Conservation (phyloP, 2,113 vertebrate genomes). For the Podarcis raffonei region DNA sequence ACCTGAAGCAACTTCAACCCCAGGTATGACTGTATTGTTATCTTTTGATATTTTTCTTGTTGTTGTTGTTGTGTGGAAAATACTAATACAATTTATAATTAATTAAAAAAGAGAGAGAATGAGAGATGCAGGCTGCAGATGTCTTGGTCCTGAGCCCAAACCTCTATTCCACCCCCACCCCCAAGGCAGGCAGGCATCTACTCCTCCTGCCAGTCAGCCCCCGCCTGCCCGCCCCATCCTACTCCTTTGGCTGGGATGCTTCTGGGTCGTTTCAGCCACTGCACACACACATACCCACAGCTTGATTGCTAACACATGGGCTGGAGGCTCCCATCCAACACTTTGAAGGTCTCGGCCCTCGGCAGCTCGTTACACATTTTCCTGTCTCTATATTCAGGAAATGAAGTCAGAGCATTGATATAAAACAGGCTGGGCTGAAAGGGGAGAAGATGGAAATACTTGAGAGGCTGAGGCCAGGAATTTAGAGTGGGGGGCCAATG, state of each 20-base stretch:
- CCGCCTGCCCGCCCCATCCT: conserved; percentile 46
- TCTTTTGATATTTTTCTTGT: no score
- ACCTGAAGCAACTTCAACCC: no score
- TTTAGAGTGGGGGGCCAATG: neutral
- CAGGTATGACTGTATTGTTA: no score
- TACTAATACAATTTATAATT: no score
- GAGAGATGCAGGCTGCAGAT: neutral
- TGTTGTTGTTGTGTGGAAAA: no score
- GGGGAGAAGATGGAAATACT: conserved; percentile 60
- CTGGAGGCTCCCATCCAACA: conserved; percentile 56
- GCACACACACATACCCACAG: conserved; percentile 39
- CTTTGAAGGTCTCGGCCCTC: conserved; percentile 71
- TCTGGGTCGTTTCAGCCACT: conserved; percentile 42
- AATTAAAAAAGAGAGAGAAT: no score
- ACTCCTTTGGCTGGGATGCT: conserved; percentile 52
- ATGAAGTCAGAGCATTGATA: conserved; percentile 81
- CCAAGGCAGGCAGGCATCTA: neutral
- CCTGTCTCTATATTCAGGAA: conserved; percentile 76
- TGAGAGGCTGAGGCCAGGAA: conserved; percentile 22
- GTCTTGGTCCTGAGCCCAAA: conserved; percentile 15
- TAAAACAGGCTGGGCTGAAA: conserved; percentile 71
- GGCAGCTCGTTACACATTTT: conserved; percentile 57
- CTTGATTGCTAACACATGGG: conserved; percentile 78
- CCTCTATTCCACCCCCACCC: neutral
- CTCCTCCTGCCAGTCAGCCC: neutral